Evolutionary conservation across 2,797 vertebrate species (phyloP).

Genomic region (Glossophaga mutica): DNA sequence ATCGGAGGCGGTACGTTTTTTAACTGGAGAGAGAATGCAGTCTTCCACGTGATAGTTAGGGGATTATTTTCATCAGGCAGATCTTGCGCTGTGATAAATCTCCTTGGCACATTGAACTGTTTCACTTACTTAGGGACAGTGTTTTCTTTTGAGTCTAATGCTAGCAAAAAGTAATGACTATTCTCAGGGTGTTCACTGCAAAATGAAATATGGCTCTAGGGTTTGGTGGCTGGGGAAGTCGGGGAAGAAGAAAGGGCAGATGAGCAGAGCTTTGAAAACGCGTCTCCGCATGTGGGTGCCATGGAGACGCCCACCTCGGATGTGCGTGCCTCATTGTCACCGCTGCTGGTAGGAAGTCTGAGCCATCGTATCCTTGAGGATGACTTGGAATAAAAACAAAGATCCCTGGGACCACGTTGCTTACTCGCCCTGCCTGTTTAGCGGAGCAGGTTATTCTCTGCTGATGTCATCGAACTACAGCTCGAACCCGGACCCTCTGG

Average conservation of each 20-base stretch:
- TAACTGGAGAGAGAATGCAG: neutral
- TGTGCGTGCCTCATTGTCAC: neutral
- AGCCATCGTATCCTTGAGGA: neutral
- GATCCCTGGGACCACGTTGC: neutral
- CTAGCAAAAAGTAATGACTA: neutral
- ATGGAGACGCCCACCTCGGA: neutral
- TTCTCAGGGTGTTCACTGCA: slow-evolving; percentile 1
- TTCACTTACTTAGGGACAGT: neutral
- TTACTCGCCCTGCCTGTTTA: neutral
- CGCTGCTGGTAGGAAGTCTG: neutral
- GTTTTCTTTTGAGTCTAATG: slow-evolving; percentile 43
- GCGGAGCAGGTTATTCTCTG: neutral
- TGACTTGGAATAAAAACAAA: neutral
- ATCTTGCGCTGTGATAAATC: neutral
- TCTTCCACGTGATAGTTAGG: neutral
- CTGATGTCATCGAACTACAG: neutral
- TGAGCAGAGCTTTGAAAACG: neutral
- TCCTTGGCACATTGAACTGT: neutral
- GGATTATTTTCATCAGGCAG: neutral
- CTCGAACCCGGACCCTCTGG: neutral
- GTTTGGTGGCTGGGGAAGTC: neutral
- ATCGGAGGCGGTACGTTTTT: neutral
- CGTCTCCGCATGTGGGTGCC: neutral
- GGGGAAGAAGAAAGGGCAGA: neutral
- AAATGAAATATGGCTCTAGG: slow-evolving; percentile 17